Evolutionary conservation across 1,140 invertebrate species (phyloP), one percentile per base, ranked within the genome.

Genomic region (Marisa cornuarietis): DNA sequence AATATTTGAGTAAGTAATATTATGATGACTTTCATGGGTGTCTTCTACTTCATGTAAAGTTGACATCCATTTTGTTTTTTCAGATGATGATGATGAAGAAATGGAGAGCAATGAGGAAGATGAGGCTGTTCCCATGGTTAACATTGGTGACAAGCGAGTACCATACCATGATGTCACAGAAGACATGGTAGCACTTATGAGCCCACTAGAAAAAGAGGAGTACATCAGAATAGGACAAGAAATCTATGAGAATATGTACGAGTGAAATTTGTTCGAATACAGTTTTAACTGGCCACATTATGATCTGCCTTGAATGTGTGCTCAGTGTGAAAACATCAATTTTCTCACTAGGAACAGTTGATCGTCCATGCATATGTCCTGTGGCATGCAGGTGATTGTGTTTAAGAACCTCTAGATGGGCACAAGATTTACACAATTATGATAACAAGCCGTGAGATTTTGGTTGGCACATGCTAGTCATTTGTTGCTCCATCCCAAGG

Each of bases 161-260:
- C 93, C 96, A 0, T 93, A 97, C 65, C 94, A 94, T 7, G 95
- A 96, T 84, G 93, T 97, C 8, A 95, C 95, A 84, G 95, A 97
- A 88, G 93, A 95, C 76, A 92, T 97, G 84, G 96, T 98, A 82
- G 94, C 94, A 0, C 94, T 95, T 90, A 99, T 99, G 98, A 96
- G 95, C 20, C 94, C 95, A 9, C 91, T 94, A 26, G 97, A 99
- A 90, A 98, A 98, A 91, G 96, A 98, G 89, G 94, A 95, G 52
- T 99, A 98, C 90, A 98, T 98, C 85, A 95, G 97, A 90, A 93
- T 96, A 16, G 97, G 97, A 89, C 96, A 98, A 91, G 96, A 98
- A 89, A 95, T 96, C 91, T 98, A 97, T 85, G 83, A 90, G 61
- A 82, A 90, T 79, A 90, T 92, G 85, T 92, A 92, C 86, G 91